Percentiles rank a stretch among this genome's conserved stretches.
Evolutionary conservation across 2,888 invertebrate genomes (phyloP).

Genomic region (Caenorhabditis becei): DNA sequence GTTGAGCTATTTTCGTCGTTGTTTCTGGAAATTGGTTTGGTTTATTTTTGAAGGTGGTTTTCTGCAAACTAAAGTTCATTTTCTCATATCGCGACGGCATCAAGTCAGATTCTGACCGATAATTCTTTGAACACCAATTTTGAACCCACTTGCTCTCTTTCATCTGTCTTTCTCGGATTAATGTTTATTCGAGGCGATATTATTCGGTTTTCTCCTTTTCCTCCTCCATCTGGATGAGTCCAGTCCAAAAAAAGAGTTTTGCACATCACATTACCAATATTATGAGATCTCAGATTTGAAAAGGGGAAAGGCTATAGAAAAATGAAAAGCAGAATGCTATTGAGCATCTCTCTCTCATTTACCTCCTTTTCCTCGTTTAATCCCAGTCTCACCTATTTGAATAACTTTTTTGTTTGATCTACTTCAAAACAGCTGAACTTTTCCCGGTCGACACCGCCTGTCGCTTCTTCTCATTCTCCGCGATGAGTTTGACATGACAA

Average conservation of each 20-base stretch:
- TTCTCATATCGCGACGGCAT: too few relatives aligned
- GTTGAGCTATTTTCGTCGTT: not conserved
- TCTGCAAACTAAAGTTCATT: too few relatives aligned
- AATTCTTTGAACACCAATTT: not conserved
- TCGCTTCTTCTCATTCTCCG: not conserved
- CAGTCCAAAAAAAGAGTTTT: slow-evolving; percentile 1
- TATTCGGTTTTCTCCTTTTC: not conserved
- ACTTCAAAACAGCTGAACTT: not conserved
- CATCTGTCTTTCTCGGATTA: not conserved
- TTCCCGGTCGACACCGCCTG: not conserved
- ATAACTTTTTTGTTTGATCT: not conserved
- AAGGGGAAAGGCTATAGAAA: too few relatives aligned
- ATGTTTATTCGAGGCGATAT: not conserved
- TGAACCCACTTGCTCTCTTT: not conserved
- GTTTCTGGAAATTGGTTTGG: not conserved
- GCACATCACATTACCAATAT: not conserved
- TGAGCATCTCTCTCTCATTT: not conserved
- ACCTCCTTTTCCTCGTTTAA: not conserved
- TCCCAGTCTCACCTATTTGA: not conserved
- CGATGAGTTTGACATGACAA: slow-evolving; percentile 1
- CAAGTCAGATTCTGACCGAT: not conserved
- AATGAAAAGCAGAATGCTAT: too few relatives aligned
- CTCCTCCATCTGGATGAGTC: not conserved
- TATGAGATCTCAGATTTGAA: not conserved
- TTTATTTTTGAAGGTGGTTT: not conserved